phyloP scores from a whole-genome alignment of 2,888 invertebrate species.

The Odontothrips loti region DNA sequence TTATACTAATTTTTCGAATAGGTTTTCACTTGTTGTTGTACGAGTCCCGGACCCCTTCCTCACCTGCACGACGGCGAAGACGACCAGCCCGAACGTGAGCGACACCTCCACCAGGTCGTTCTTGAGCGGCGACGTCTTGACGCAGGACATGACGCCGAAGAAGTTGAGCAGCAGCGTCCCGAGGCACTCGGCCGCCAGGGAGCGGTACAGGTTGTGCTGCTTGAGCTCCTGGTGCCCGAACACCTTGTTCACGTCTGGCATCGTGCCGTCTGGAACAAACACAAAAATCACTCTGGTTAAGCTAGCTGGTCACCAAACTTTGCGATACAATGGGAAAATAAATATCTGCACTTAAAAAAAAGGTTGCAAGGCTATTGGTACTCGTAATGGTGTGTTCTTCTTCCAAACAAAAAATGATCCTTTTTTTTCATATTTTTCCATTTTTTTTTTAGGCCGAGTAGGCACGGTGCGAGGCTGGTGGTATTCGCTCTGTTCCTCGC shows the following conservation, averaged over 20 bases:
- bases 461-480: no score
- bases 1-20: no score
- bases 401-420: no score
- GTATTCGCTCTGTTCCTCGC: no score
- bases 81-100: constrained; percentile 79
- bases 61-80: constrained; percentile 76
- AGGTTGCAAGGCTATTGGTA: no score
- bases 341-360: neutral
- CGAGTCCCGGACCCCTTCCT: no score
- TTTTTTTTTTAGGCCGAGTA: no score
- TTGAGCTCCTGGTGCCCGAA: constrained; percentile 69
- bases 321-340: neutral
- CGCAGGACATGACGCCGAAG: constrained; percentile 80
- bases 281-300: constrained; percentile 55
- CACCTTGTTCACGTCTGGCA: constrained; percentile 60
- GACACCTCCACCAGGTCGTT: constrained; percentile 63
- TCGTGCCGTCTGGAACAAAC: constrained; percentile 39
- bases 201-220: constrained; percentile 65
- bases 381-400: no score
- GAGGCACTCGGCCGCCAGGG: constrained; percentile 80
- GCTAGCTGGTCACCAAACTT: no score
- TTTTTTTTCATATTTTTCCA: no score
- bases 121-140: constrained; percentile 49
- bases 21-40: no score
- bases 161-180: constrained; percentile 83